Percentiles rank a stretch among this genome's conserved stretches.
These are phyloP conservation scores for Eunapius fragilis DNA, from an alignment of 37 sponge, comb jelly and placozoan species.

Conservation along the genomic window DNA sequence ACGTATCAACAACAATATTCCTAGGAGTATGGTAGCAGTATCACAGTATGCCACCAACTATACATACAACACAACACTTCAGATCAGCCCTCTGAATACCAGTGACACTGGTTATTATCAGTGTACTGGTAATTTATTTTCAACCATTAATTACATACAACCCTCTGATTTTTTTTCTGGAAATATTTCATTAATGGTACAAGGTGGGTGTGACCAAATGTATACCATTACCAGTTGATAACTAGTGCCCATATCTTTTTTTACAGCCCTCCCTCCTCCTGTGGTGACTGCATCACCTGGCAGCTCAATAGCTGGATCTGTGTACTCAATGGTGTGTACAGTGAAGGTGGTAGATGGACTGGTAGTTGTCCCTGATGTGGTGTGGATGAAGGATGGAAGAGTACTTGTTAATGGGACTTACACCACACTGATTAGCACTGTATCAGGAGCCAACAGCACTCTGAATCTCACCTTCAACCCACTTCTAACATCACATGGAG, in stretches of 20 bases:
- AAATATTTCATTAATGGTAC: not conserved
- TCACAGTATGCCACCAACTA: not conserved
- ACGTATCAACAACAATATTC: not conserved
- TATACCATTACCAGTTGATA: not conserved
- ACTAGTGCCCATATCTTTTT: not conserved
- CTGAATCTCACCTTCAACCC: not conserved
- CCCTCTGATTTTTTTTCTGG: not conserved
- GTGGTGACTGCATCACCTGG: not conserved
- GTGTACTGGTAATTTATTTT: not conserved
- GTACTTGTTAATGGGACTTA: not conserved
- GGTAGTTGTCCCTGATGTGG: conserved; percentile 1
- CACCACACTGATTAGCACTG: not conserved
- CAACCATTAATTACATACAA: not conserved
- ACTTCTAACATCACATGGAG: conserved; percentile 36
- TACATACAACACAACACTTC: not conserved
- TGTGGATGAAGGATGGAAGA: conserved; percentile 23
- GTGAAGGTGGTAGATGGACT: conserved; percentile 4
- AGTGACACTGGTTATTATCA: not conserved
- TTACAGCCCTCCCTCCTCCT: not conserved
- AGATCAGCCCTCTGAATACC: not conserved
- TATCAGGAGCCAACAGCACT: not conserved
- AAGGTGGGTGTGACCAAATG: not conserved
- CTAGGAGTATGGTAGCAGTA: not conserved
- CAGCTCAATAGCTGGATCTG: conserved; percentile 25
- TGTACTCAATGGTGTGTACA: conserved; percentile 28